Conservation (phyloP, 2,888 invertebrate genomes). For the Dynastes tityus region DNA sequence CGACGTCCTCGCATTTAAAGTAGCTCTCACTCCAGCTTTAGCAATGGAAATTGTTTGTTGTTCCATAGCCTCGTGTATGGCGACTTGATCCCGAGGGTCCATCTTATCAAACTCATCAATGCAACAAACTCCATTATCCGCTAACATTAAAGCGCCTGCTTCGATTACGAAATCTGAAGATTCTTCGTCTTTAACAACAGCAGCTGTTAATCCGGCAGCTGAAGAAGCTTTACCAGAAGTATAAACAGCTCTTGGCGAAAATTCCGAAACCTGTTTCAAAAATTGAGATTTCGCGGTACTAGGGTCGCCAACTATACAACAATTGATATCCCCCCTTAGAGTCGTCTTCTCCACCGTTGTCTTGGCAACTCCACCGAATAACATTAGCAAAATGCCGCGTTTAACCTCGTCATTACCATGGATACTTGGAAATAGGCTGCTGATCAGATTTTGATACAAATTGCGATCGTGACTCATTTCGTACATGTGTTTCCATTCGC, state of each 20-base stretch:
- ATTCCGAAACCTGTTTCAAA: conserved; percentile 93
- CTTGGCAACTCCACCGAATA: conserved; percentile 98
- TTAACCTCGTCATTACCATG: conserved; percentile 99
- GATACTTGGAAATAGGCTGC: conserved; percentile 94
- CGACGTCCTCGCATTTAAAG: conserved; percentile 96
- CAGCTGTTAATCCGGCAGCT: conserved; percentile 98
- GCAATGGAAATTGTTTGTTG: conserved; percentile 99
- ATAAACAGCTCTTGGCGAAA: conserved; percentile 96
- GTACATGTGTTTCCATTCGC: conserved; percentile 95
- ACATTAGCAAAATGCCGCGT: conserved; percentile 89
- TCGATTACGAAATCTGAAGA: conserved; percentile 99
- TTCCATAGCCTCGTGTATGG: conserved; percentile 99
- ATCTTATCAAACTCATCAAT: conserved; percentile 99
- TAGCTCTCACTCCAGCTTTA: conserved; percentile 97
- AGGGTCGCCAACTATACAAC: conserved; percentile 98
- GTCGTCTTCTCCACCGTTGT: conserved; percentile 92
- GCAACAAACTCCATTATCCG: conserved; percentile 98
- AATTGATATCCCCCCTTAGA: conserved; percentile 96
- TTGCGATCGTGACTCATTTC: conserved; percentile 97
- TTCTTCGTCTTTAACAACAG: conserved; percentile 98
- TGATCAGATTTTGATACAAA: conserved; percentile 91
- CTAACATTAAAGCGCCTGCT: conserved; percentile 98
- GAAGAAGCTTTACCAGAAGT: conserved; percentile 99
- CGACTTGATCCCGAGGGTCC: conserved; percentile 97
- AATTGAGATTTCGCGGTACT: conserved; percentile 99